Evolutionary conservation across 2,888 invertebrate genomes (phyloP).

Genomic region (Sisyra terminalis): DNA sequence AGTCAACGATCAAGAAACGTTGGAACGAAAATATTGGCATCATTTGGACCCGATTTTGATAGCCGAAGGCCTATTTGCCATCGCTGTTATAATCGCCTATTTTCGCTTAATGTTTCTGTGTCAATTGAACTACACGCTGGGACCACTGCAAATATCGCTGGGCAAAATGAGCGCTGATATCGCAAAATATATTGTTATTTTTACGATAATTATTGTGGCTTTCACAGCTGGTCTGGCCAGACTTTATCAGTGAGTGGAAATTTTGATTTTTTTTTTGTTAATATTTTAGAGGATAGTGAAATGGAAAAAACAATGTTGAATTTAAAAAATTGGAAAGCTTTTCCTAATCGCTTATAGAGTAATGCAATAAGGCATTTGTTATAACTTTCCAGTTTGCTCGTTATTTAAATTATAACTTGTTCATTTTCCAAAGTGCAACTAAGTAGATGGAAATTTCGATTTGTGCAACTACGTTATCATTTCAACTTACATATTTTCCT

Average conservation of each 20-base stretch:
- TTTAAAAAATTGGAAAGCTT: too few relatives aligned
- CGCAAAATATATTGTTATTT: conserved; percentile 41
- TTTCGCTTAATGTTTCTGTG: conserved; percentile 44
- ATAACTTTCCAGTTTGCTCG: too few relatives aligned
- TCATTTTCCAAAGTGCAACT: too few relatives aligned
- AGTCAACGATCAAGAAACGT: conserved; percentile 25
- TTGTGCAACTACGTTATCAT: too few relatives aligned
- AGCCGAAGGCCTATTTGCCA: conserved; percentile 46
- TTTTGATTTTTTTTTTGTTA: background rate
- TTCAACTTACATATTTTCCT: too few relatives aligned
- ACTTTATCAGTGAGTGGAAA: conserved; percentile 1
- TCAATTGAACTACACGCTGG: conserved; percentile 43
- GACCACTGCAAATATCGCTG: conserved; percentile 40
- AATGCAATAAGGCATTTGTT: too few relatives aligned
- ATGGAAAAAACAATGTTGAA: too few relatives aligned
- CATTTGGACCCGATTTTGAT: conserved; percentile 44
- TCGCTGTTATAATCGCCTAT: conserved; percentile 49
- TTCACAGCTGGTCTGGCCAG: conserved; percentile 31
- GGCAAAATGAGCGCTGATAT: conserved; percentile 53
- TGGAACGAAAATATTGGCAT: conserved; percentile 48
- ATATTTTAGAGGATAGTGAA: too few relatives aligned
- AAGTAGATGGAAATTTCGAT: too few relatives aligned
- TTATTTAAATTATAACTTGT: too few relatives aligned
- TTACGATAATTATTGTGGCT: conserved; percentile 37
- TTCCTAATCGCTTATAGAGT: too few relatives aligned